phyloP scores from a whole-genome alignment of 2,113 vertebrate species.

The Alaudala cheleensis region DNA sequence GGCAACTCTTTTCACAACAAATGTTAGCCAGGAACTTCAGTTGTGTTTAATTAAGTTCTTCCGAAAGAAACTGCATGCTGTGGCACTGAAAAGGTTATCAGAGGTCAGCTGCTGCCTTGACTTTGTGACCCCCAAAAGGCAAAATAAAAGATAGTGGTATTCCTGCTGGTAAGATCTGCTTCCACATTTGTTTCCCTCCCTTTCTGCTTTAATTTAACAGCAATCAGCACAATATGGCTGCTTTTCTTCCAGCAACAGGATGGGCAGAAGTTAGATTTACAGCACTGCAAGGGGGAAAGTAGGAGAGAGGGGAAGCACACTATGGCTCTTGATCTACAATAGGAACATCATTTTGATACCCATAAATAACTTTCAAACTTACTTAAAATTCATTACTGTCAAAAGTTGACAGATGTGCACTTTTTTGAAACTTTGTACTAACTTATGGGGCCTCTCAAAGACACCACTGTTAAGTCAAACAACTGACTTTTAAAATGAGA shows the following conservation, averaged over 20 bases:
- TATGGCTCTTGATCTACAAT: constrained; percentile 79
- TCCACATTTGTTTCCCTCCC: constrained; percentile 74
- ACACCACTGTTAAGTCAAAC: background rate
- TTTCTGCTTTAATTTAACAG: constrained; percentile 95
- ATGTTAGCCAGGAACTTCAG: constrained; percentile 87
- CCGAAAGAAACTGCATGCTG: constrained; percentile 77
- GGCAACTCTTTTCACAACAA: constrained; percentile 83
- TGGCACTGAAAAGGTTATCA: constrained; percentile 79
- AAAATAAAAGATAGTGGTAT: constrained; percentile 80
- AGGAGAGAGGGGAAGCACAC: constrained; percentile 71
- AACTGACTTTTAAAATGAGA: constrained; percentile 13
- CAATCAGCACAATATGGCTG: constrained; percentile 91
- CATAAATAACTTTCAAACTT: constrained; percentile 75
- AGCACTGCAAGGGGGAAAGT: constrained; percentile 77
- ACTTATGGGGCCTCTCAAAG: constrained; percentile 27
- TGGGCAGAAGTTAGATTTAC: constrained; percentile 84
- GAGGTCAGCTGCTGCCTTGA: constrained; percentile 90
- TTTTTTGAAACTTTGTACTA: constrained; percentile 45
- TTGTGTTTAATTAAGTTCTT: constrained; percentile 94
- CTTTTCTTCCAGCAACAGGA: constrained; percentile 81
- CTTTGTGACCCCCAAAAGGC: constrained; percentile 91
- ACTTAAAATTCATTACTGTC: constrained; percentile 79
- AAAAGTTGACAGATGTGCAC: constrained; percentile 71
- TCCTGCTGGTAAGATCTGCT: constrained; percentile 84
- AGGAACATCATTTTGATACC: constrained; percentile 76